Evolutionary conservation across 1,140 invertebrate genomes (phyloP), one percentile per base, ranked within the genome.

Genomic region (Proales similis): DNA sequence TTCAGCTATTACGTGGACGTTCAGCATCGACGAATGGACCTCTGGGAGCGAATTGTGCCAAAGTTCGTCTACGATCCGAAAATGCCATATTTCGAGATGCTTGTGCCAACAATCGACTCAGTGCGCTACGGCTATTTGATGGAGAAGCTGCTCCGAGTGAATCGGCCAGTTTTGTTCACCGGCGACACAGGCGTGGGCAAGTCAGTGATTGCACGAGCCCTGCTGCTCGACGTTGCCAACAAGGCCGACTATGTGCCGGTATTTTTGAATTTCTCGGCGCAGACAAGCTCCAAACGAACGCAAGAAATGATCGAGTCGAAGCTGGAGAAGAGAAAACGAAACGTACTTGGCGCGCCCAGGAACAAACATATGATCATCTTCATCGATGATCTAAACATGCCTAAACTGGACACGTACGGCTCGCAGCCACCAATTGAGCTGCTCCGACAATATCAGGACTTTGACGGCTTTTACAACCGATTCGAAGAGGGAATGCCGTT

Each of bases 261-360:
- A 3, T 83, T 84, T 62, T 78, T 91, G 4, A 89, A 88, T 69
- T 90, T 90, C 74, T 90, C 87, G 0, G 87, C 87, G 0, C 87
- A 90, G 76, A 91, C 87, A 0, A 86, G 82, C 68, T 89, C 86
- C 66, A 68, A 70, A 43, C 66, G 75, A 42, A 76, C 74, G 24
- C 76, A 77, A 66, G 74, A 77, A 49, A 77, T 77, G 73, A 74
- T 77, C 64, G 76, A 77, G 65, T 62, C 65, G 5, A 75, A 80
- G 39, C 79, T 78, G 29, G 76, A 77, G 61, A 77, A 78, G 64
- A 70, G 71, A 46, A 66, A 72, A 29, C 77, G 77, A 65, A 75
- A 70, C 64, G 67, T 71, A 3, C 68, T 77, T 4, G 74, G 74
- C 70, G 49, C 65, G 12, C 64, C 64, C 12, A 48, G 36, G n/a